Evolutionary conservation across 2,113 vertebrate genomes (phyloP).

Genomic region (Cranoglanis bouderius): DNA sequence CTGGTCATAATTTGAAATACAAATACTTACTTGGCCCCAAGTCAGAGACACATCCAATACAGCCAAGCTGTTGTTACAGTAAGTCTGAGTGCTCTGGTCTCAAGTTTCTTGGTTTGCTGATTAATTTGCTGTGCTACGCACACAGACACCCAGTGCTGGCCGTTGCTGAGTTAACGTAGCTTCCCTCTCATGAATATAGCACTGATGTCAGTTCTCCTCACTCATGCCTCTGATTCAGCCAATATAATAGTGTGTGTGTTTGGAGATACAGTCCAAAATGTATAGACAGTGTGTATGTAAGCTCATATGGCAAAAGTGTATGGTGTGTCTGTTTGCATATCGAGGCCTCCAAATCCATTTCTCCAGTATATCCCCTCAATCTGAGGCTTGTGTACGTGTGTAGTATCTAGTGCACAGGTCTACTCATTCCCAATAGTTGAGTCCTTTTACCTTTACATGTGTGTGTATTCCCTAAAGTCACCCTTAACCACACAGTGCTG

Average conservation of each 20-base stretch:
- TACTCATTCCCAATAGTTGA: neutral
- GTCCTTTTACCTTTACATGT: conserved; percentile 10
- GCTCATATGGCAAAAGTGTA: conserved; percentile 20
- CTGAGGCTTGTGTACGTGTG: conserved; percentile 12
- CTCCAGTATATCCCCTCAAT: neutral
- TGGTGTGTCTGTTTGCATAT: conserved; percentile 23
- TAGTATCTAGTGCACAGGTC: conserved; percentile 4
- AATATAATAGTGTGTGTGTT: conserved; percentile 21
- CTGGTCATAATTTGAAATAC: conserved; percentile 18
- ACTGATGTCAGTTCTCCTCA: conserved; percentile 48
- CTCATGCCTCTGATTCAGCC: conserved; percentile 3
- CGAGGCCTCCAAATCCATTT: conserved; percentile 16
- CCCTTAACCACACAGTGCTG: conserved; percentile 31
- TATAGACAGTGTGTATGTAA: neutral
- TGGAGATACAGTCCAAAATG: conserved; percentile 17
- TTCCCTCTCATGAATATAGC: neutral
- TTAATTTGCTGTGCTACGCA: conserved; percentile 10
- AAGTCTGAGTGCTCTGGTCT: conserved; percentile 14
- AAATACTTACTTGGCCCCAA: neutral
- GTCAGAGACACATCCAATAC: conserved; percentile 32
- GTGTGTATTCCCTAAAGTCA: neutral
- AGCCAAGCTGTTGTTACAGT: neutral
- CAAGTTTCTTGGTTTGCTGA: conserved; percentile 23
- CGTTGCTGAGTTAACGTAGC: neutral
- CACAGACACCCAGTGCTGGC: neutral